These are phyloP conservation scores for Raja brachyura DNA, from an alignment of 2,113 vertebrate species.

Conservation along the genomic window DNA sequence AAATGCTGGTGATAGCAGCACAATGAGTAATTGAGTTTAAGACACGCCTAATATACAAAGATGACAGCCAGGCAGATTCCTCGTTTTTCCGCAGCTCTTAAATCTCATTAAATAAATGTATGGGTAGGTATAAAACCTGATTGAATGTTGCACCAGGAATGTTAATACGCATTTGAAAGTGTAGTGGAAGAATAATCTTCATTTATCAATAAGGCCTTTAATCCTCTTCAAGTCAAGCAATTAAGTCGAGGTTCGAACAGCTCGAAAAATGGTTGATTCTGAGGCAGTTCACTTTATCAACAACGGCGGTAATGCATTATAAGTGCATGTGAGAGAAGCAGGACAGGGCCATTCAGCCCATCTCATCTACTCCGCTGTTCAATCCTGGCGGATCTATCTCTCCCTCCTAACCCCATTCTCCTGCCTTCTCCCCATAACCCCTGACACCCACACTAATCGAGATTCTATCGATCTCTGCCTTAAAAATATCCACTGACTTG, in stretches of 20 bases:
- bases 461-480: too few relatives aligned
- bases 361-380: not conserved
- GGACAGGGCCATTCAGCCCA: not conserved
- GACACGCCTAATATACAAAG: not conserved
- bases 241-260: too few relatives aligned
- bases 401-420: too few relatives aligned
- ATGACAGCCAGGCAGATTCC: not conserved
- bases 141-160: not conserved
- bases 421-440: too few relatives aligned
- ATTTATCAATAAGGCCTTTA: not conserved
- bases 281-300: not conserved
- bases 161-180: not conserved
- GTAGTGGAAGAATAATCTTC: not conserved
- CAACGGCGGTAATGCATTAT: too few relatives aligned
- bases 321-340: too few relatives aligned
- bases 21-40: not conserved
- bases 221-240: not conserved
- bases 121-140: not conserved
- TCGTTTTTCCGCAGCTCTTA: not conserved
- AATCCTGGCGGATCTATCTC: too few relatives aligned
- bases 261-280: not conserved
- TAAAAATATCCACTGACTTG: too few relatives aligned
- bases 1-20: not conserved
- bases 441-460: too few relatives aligned
- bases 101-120: slow-evolving; percentile 27